phyloP scores from a whole-genome alignment of 2,797 vertebrate species.

The Halcyon smyrnensis region DNA sequence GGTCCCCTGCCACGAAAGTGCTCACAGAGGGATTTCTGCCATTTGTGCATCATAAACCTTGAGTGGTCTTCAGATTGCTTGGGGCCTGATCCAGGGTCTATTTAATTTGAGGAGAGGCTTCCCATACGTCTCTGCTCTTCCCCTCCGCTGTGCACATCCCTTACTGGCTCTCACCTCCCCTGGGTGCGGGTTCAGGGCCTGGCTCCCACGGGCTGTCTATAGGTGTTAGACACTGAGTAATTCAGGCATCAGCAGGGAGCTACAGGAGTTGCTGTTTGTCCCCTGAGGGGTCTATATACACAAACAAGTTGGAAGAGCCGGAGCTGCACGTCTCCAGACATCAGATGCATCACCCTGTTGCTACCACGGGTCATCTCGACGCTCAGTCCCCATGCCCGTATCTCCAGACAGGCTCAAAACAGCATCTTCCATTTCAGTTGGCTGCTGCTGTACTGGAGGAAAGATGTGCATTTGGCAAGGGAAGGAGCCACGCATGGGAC shows the following conservation, averaged over 20 bases:
- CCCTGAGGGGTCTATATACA: not conserved
- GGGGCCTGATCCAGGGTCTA: not conserved
- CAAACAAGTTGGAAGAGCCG: not conserved
- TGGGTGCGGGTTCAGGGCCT: not conserved
- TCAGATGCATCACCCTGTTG: not conserved
- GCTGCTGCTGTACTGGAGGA: not conserved
- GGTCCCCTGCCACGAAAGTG: not conserved
- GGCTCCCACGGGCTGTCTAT: not conserved
- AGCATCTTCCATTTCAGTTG: not conserved
- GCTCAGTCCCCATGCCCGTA: fast-evolving
- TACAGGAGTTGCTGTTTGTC: not conserved
- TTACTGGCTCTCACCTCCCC: fast-evolving
- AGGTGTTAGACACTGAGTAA: not conserved
- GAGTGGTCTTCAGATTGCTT: not conserved
- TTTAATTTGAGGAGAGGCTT: not conserved
- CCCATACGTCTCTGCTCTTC: fast-evolving
- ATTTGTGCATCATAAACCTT: not conserved
- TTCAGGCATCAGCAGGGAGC: not conserved
- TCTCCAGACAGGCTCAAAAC: not conserved
- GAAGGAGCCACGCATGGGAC: not conserved
- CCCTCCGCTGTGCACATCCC: fast-evolving
- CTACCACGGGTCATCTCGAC: fast-evolving
- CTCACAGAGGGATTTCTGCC: slow-evolving; percentile 44
- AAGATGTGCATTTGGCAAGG: not conserved
- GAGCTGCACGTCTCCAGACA: not conserved